Evolutionary conservation across 2,113 vertebrate genomes (phyloP).

Genomic region (Empidonax traillii): DNA sequence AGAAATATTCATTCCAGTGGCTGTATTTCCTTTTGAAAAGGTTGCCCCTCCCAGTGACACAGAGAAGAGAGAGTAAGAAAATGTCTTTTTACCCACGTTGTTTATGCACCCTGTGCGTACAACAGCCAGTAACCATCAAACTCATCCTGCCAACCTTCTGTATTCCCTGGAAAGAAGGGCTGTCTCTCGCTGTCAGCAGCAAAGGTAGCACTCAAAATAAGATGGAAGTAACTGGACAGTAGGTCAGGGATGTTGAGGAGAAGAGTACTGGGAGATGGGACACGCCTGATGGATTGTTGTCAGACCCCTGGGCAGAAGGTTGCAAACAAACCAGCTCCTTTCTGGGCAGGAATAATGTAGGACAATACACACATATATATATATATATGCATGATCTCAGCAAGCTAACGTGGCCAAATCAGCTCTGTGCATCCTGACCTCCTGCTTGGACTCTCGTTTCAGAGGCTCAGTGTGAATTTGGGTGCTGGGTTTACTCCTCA

Average conservation of each 20-base stretch:
- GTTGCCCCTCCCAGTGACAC: not conserved
- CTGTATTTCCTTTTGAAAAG: not conserved
- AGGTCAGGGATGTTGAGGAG: not conserved
- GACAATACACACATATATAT: not conserved
- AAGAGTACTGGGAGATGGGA: not conserved
- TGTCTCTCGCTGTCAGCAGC: not conserved
- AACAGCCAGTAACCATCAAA: not conserved
- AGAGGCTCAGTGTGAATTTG: not conserved
- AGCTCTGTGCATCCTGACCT: not conserved
- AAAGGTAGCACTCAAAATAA: not conserved
- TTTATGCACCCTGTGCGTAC: not conserved
- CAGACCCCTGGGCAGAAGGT: not conserved
- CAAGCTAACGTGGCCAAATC: not conserved
- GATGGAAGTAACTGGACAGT: not conserved
- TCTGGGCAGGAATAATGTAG: not conserved
- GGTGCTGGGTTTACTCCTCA: not conserved
- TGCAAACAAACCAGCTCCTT: not conserved
- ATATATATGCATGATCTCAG: not conserved
- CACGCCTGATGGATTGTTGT: not conserved
- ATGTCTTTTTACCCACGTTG: not conserved
- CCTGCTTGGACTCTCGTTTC: not conserved
- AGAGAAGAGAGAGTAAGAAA: not conserved
- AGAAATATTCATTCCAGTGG: accelerated
- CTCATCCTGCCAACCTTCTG: not conserved
- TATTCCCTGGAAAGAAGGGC: not conserved